Percentiles rank a stretch among this genome's conserved stretches.
Evolutionary conservation across 1,140 invertebrate genomes (phyloP).

Genomic region (Platyscapa corneri): DNA sequence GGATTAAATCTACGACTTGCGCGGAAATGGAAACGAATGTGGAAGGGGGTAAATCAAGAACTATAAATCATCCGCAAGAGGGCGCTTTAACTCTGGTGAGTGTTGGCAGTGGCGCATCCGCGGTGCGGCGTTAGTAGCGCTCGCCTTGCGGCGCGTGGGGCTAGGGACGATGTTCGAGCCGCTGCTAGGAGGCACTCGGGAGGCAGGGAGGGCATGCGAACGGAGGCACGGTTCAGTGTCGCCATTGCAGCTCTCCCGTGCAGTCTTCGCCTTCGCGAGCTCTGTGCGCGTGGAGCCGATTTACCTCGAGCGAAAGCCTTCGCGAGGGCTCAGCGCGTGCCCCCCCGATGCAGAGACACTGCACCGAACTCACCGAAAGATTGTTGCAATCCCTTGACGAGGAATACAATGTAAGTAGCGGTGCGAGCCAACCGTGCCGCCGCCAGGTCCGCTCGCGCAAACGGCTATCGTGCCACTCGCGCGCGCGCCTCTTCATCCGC

Average conservation of each 20-base stretch:
- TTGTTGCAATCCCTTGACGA: conserved; percentile 80
- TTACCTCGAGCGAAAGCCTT: conserved; percentile 65
- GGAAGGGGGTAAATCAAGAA: neutral
- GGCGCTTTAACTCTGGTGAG: neutral
- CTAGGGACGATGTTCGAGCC: conserved; percentile 59
- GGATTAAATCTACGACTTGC: neutral
- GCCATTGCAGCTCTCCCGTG: conserved; percentile 72
- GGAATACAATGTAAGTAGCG: conserved; percentile 81
- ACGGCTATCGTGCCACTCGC: conserved; percentile 73
- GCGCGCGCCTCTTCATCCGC: conserved; percentile 55
- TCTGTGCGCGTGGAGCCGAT: conserved; percentile 66
- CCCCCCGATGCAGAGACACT: conserved; percentile 77
- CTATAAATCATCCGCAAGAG: neutral
- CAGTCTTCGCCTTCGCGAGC: conserved; percentile 63
- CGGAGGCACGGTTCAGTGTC: conserved; percentile 70
- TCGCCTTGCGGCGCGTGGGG: conserved; percentile 57
- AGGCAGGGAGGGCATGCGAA: conserved; percentile 72
- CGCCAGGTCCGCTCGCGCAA: conserved; percentile 67
- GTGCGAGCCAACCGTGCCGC: conserved; percentile 54
- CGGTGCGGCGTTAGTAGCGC: conserved; percentile 58
- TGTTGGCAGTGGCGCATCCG: conserved; percentile 34
- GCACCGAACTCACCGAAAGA: conserved; percentile 79
- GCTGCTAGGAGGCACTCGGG: conserved; percentile 69
- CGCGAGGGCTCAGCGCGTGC: conserved; percentile 67
- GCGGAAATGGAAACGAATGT: neutral